Percentiles rank a stretch among this genome's conserved stretches.
phyloP scores from a whole-genome alignment of 2,113 vertebrate genomes.

The Dryoscopus gambensis region DNA sequence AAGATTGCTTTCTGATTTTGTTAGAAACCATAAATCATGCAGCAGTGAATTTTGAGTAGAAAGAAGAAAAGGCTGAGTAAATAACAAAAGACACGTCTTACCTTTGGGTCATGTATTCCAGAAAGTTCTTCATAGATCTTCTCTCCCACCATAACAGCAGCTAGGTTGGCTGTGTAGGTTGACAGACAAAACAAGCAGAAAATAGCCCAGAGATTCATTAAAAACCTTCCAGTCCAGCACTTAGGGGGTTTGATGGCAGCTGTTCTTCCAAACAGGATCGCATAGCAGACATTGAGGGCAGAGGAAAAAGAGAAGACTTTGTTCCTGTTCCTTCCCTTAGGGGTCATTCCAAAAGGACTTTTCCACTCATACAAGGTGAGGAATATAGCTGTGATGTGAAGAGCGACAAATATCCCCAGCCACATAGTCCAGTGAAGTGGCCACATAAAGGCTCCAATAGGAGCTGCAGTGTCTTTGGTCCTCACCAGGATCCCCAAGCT shows the following conservation, averaged over 20 bases:
- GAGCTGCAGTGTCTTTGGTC: constrained; percentile 81
- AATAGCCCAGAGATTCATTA: constrained; percentile 89
- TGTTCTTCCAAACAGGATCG: constrained; percentile 84
- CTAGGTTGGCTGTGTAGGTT: constrained; percentile 82
- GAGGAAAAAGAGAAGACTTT: constrained; percentile 86
- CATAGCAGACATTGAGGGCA: constrained; percentile 83
- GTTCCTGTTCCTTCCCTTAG: constrained; percentile 78
- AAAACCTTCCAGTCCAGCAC: constrained; percentile 85
- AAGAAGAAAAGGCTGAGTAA: constrained; percentile 11
- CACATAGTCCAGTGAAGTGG: constrained; percentile 87
- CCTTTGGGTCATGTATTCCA: constrained; percentile 89
- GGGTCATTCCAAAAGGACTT: constrained; percentile 85
- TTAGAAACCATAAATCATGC: not conserved
- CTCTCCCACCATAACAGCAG: constrained; percentile 89
- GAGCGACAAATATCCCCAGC: constrained; percentile 84
- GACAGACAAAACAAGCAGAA: constrained; percentile 87
- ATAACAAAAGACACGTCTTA: constrained; percentile 49
- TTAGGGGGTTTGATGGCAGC: constrained; percentile 83
- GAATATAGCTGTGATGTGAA: constrained; percentile 83
- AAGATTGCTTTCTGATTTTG: not conserved
- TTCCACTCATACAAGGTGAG: constrained; percentile 86
- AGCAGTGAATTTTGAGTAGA: not conserved
- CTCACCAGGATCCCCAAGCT: constrained; percentile 84
- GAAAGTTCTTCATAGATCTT: constrained; percentile 88
- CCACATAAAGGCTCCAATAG: constrained; percentile 88